Conservation (phyloP, 2,797 vertebrate genomes). For the Echiichthys vipera region DNA sequence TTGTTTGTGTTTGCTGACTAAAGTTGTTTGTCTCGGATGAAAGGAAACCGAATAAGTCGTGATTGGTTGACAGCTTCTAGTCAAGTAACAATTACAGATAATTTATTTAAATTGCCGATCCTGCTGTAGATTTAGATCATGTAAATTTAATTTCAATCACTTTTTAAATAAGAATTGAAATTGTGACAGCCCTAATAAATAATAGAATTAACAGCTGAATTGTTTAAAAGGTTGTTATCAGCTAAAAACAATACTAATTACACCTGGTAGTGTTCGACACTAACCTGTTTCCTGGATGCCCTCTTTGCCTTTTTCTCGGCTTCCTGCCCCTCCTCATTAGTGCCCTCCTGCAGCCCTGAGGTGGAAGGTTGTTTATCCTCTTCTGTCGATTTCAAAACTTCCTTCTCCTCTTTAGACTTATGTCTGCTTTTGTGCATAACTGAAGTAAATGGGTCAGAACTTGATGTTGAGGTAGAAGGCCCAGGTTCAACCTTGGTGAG, state of each 20-base stretch:
- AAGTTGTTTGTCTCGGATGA: not conserved
- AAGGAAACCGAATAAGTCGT: not conserved
- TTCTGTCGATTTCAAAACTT: slow-evolving; percentile 3
- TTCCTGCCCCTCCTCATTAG: slow-evolving; percentile 5
- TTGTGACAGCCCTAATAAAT: no score
- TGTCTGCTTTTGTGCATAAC: not conserved
- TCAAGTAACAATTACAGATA: not conserved
- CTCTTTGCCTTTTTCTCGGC: slow-evolving; percentile 62
- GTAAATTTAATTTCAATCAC: no score
- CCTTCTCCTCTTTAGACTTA: slow-evolving; percentile 12
- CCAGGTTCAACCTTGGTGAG: not conserved
- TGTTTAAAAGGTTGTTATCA: not conserved
- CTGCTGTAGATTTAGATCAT: no score
- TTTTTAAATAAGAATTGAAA: no score
- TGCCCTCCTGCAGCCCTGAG: slow-evolving; percentile 54
- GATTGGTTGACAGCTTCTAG: not conserved
- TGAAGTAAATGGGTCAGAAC: slow-evolving; percentile 43
- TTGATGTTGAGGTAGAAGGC: slow-evolving; percentile 47
- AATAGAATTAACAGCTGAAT: not conserved
- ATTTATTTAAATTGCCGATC: no score
- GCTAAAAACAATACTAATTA: not conserved
- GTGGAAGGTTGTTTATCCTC: slow-evolving; percentile 68
- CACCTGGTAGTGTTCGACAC: not conserved
- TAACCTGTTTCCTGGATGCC: slow-evolving; percentile 83
- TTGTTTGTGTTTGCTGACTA: not conserved